Conservation (phyloP, 1,140 invertebrate species). For the Macrobrachium nipponense region DNA sequence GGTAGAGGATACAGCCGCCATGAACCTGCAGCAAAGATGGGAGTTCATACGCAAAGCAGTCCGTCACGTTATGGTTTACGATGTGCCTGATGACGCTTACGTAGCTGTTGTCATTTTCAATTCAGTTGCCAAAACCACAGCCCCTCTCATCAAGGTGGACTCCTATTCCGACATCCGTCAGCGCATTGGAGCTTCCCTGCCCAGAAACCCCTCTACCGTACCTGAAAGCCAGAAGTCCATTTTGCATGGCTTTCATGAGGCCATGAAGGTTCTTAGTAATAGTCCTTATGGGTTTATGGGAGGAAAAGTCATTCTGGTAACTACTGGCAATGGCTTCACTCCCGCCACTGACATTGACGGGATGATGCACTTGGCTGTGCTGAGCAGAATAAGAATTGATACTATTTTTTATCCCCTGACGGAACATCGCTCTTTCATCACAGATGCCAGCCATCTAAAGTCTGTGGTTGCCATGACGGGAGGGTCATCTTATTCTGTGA, state of each 20-base stretch:
- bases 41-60: conserved; percentile 57
- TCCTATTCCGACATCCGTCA: neutral
- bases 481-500: conserved; percentile 70
- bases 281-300: neutral
- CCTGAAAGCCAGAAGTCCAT: conserved; percentile 10
- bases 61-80: conserved; percentile 50
- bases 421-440: conserved; percentile 26
- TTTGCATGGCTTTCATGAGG: conserved; percentile 1
- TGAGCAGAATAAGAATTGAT: neutral
- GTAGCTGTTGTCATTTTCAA: conserved; percentile 53
- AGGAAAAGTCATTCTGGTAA: neutral
- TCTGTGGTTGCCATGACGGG: conserved; percentile 69
- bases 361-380: neutral
- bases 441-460: conserved; percentile 66
- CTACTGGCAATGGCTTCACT: neutral
- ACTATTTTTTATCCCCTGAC: conserved; percentile 38
- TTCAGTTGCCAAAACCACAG: conserved; percentile 42
- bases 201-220: neutral
- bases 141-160: conserved; percentile 47
- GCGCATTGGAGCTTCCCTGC: neutral
- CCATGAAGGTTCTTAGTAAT: neutral
- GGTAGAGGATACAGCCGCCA: conserved; percentile 53
- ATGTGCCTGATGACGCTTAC: conserved; percentile 48
- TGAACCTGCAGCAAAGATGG: conserved; percentile 57
- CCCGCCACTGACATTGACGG: neutral